A percentile compares a stretch with the other conserved stretches of the same genome.
These are phyloP conservation scores for Lissonota sp. DNA, from an alignment of 2,888 invertebrate species.

Conservation along the genomic window DNA sequence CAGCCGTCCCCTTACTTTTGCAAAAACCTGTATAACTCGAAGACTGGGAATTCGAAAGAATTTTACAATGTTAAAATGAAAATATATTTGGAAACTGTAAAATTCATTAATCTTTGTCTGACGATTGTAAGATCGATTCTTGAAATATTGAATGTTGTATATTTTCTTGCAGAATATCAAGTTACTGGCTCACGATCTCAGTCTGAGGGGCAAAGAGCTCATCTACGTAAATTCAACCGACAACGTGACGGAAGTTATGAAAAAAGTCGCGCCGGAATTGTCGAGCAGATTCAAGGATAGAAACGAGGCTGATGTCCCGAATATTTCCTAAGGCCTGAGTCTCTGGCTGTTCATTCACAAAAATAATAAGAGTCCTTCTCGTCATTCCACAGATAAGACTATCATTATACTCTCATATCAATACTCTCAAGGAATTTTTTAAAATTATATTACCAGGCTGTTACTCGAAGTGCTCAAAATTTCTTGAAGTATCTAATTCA, in stretches of 20 bases:
- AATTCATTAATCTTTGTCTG: too few relatives aligned
- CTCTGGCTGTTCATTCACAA: too few relatives aligned
- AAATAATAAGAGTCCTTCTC: neutral
- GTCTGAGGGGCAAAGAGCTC: conserved; percentile 84
- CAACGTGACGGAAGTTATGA: conserved; percentile 66
- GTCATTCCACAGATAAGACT: conserved; percentile 33
- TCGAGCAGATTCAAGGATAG: conserved; percentile 52
- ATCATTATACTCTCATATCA: neutral
- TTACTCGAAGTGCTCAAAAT: too few relatives aligned
- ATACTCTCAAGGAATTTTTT: too few relatives aligned
- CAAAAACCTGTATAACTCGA: too few relatives aligned
- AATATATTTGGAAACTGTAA: too few relatives aligned
- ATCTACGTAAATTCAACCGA: conserved; percentile 85
- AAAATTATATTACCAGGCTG: too few relatives aligned
- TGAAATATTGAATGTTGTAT: neutral
- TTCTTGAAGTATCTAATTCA: too few relatives aligned
- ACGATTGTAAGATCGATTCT: too few relatives aligned
- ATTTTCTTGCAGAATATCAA: conserved; percentile 85
- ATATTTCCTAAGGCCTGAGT: neutral
- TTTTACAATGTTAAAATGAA: too few relatives aligned
- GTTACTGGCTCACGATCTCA: conserved; percentile 85
- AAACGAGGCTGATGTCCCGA: conserved; percentile 3
- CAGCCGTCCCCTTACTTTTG: too few relatives aligned
- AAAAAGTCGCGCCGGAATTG: conserved; percentile 71
- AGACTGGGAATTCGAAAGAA: too few relatives aligned